Evolutionary conservation across 2,113 vertebrate genomes (phyloP), one percentile per base, ranked within the genome.

Genomic region (Amphilophus citrinellus): DNA sequence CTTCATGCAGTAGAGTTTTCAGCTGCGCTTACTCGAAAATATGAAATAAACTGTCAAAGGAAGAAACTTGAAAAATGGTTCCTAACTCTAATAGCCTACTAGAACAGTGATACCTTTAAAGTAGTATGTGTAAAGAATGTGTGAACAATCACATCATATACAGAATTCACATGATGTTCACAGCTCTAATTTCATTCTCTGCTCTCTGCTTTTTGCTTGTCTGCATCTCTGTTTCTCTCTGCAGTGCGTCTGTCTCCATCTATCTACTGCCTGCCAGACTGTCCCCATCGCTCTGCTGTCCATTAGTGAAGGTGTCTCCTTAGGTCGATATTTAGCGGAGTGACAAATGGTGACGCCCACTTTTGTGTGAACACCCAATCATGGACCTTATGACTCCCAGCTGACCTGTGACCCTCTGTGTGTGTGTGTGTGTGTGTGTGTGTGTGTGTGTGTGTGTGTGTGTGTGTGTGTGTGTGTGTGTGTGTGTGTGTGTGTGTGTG

Each of bases 351-450:
- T 42, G 37, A 91, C 89, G 71, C 88, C 90, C 84, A 89, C 88
- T 80, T 86, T 60, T 89, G 71, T 91, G 86, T 87, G 88, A 92
- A 92, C 90, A 93, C 90, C 90, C 91, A 93, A 93, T 93, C 90
- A 94, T 80, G 86, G 87, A 92, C 89, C 91, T 92, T 84, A 79
- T 84, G 80, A 88, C 90, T 89, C 79, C 63, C 4, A 24, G 17
- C 27, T 84, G 79, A 85, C 79, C 89, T 85, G 20, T 89, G 88
- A 90, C 85, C 85, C 44, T 71, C 68, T 42, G 10, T 10, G 9
- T 42, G 39, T 42, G 39, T 42, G 10, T 44, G 47, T 44, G 42
- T 44, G 50, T 44, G 42, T 44, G n/a, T n/a, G n/a, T n/a, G 11
- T 44, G 11, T 44, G 42, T 14, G 10, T 14, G 47, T 44, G 42